Evolutionary conservation across 2,888 invertebrate species (phyloP).

Genomic region (Unio pictorum): DNA sequence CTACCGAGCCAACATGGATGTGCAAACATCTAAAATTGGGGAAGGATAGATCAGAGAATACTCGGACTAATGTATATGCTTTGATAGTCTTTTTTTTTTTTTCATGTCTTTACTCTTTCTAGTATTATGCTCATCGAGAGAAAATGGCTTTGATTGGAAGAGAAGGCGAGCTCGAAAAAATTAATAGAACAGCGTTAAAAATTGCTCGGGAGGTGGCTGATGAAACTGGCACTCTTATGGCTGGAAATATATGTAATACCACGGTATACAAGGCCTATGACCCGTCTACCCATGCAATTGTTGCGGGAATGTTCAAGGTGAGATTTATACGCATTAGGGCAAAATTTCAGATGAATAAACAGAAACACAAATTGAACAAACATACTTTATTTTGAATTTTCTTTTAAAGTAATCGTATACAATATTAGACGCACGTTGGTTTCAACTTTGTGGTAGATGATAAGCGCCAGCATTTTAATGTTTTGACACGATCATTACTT

Average conservation of each 20-base stretch:
- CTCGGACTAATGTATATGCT: background rate
- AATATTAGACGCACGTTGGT: too few relatives aligned
- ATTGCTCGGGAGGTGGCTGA: slow-evolving; percentile 67
- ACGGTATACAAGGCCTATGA: slow-evolving; percentile 54
- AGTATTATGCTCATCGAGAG: slow-evolving; percentile 69
- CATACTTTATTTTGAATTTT: too few relatives aligned
- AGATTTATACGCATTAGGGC: background rate
- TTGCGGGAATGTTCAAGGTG: slow-evolving; percentile 61
- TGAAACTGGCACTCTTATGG: slow-evolving; percentile 63
- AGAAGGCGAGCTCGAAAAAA: slow-evolving; percentile 58
- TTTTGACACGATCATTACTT: too few relatives aligned
- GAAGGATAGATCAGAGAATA: too few relatives aligned
- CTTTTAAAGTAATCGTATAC: too few relatives aligned
- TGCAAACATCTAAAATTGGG: too few relatives aligned
- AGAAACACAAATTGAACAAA: too few relatives aligned
- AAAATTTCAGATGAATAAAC: background rate
- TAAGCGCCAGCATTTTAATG: too few relatives aligned
- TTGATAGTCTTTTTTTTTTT: background rate
- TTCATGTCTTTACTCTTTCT: slow-evolving; percentile 1
- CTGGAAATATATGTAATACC: slow-evolving; percentile 67
- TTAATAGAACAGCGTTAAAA: slow-evolving; percentile 59
- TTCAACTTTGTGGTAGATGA: too few relatives aligned
- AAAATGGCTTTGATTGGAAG: slow-evolving; percentile 60
- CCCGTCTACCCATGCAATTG: slow-evolving; percentile 20
- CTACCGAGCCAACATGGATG: too few relatives aligned